Base-by-base conservation (phyloP, 2,113 vertebrate species). In the Lethenteron camtschaticum region DNA sequence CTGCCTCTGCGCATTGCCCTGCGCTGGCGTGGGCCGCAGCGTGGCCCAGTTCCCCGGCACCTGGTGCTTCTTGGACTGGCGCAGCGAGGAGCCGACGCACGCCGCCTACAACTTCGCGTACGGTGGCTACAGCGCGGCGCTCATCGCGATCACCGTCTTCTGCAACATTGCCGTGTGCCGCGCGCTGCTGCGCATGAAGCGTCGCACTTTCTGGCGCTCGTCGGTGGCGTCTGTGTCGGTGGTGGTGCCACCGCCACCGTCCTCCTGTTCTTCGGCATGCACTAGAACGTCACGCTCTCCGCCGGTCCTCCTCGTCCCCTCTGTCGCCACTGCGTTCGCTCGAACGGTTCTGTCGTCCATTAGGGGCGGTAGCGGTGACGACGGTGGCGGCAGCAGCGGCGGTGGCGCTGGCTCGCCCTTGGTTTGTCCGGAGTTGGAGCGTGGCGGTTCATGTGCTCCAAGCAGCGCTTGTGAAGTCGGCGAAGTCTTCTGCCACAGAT, bases 11-110 rank as follows among this genome's bases (percentile, higher is more conserved):
- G 87, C 89, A 16, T 81, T 96, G 71, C 92, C 89, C 74, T 82
- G 73, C 77, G 77, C 87, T 83, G 91, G 92, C 1, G 74, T 95
- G 1, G 85, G 90, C 4, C 76, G 73, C 68, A 85, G 87, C 10
- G 81, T 70, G 71, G 73, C 55, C 4, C 91, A 97, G 74, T 79
- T 76, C 69, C 80, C 92, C 0, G 0, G 11, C 2, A 95, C 89
- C 9, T 97, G 92, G 92, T 97, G 92, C 73, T 97, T 95, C 80
- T 86, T 97, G 68, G 84, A 95, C 83, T 95, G 89, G 90, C 78
- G 80, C 69, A 81, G 79, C 71, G 82, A 85, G 11, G 57, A 81
- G 12, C 81, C 83, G 9, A 78, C 75, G 1, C 78, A 85, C 9
- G 84, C 83, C 0, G 81, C 85, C 11, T 97, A 85, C 72, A 92